phyloP scores from a whole-genome alignment of 2,797 vertebrate species.

The Pteronotus mesoamericanus region DNA sequence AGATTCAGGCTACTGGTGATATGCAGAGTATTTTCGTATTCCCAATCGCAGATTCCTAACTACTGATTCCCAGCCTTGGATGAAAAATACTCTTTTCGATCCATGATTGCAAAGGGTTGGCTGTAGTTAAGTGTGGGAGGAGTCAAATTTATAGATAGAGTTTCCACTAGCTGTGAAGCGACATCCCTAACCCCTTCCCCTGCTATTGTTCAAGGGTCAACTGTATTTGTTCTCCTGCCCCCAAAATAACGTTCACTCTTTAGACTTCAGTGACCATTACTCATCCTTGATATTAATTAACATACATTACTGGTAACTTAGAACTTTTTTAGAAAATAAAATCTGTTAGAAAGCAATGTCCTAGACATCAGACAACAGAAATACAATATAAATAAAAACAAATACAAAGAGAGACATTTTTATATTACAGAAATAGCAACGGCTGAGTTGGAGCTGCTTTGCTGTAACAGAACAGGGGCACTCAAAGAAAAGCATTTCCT shows the following conservation, averaged over 20 bases:
- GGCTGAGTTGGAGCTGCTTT: not conserved
- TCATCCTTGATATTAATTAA: slow-evolving; percentile 52
- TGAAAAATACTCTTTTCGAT: not conserved
- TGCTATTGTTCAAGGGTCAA: not conserved
- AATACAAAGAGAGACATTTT: not conserved
- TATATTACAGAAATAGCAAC: not conserved
- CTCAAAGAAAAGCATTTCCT: slow-evolving; percentile 70
- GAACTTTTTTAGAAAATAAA: slow-evolving; percentile 46
- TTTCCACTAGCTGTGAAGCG: not conserved
- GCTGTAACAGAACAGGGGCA: slow-evolving; percentile 37
- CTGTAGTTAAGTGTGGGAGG: not conserved
- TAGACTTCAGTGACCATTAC: slow-evolving; percentile 37
- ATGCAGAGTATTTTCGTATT: not conserved
- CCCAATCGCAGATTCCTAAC: not conserved
- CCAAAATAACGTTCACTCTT: slow-evolving; percentile 36
- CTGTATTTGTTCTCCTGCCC: not conserved
- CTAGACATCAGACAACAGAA: slow-evolving; percentile 64
- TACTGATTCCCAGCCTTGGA: not conserved
- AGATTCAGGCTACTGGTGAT: not conserved
- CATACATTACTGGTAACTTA: slow-evolving; percentile 46
- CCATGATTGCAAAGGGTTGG: not conserved
- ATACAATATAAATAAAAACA: not conserved
- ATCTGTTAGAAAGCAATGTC: slow-evolving; percentile 30
- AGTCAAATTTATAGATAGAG: not conserved
- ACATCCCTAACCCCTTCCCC: not conserved